These are phyloP conservation scores for Eumeta japonica DNA, from an alignment of 1,140 invertebrate species.

Conservation along the genomic window DNA sequence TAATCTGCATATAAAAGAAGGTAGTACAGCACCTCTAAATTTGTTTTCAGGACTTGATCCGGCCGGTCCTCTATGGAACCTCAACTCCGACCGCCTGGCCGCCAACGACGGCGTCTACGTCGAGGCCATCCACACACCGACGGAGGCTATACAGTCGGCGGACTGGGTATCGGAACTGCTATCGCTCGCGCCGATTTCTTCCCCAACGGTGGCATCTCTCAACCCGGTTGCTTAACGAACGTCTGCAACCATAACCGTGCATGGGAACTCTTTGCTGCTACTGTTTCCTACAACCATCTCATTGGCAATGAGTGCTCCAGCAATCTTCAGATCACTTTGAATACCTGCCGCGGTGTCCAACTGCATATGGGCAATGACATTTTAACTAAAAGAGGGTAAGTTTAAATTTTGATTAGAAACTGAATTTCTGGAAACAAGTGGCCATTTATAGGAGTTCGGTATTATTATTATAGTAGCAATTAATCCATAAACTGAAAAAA, in stretches of 20 bases:
- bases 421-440: too few relatives aligned
- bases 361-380: conserved; percentile 7
- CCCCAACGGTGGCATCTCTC: conserved; percentile 68
- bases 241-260: conserved; percentile 65
- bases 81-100: conserved; percentile 45
- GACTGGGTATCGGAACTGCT: conserved; percentile 58
- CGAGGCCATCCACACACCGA: conserved; percentile 73
- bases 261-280: conserved; percentile 62
- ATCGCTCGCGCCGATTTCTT: conserved; percentile 73
- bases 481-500: too few relatives aligned
- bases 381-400: conserved; percentile 9
- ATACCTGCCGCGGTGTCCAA: conserved; percentile 4
- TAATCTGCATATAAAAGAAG: too few relatives aligned
- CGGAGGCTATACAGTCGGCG: conserved; percentile 59
- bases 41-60: conserved; percentile 69
- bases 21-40: too few relatives aligned
- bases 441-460: too few relatives aligned
- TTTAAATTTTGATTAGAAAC: too few relatives aligned
- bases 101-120: conserved; percentile 57
- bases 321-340: conserved; percentile 6
- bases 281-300: conserved; percentile 26
- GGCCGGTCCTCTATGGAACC: conserved; percentile 61
- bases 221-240: conserved; percentile 51
- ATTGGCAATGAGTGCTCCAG: too few relatives aligned
- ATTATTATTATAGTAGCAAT: too few relatives aligned